Base-by-base conservation (phyloP, 2,797 vertebrate genomes). In the Anguilla anguilla region DNA sequence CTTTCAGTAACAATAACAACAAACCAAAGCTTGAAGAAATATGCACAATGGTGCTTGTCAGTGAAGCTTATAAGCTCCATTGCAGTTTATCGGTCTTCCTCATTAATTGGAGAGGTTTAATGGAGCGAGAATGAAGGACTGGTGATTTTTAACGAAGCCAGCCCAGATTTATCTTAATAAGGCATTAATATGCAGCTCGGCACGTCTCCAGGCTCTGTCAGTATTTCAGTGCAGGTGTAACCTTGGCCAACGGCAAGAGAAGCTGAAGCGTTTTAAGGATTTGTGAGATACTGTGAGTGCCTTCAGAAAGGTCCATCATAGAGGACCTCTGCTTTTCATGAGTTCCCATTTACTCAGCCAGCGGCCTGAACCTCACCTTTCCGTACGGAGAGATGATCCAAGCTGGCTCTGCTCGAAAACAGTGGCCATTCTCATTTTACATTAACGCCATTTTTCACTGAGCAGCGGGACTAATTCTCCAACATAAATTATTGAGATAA, bases 121-220 rank as follows among this genome's bases (percentile, higher is more conserved):
- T 31, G 15, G 22, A 15, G 89, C 89, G 90, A 88, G 49, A 91
- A 94, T 90, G 91, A 69, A 46, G 85, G 90, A 89, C 92, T 94
- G 92, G 92, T 95, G 93, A 91, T 92, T 83, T 91, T 85, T 91
- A 94, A 93, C 92, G 90, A 91, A 92, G 92, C 93, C 90, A 91
- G 89, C 93, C 94, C 93, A 94, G 93, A 94, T 94, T 94, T 90
- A 92, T 91, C 89, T 92, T 95, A 96, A 96, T 95, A 93, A 96
- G 92, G 83, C 92, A 94, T 95, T 95, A 95, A 95, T 96, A 96
- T 95, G 93, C 93, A 94, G 53, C 89, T 87, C 92, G 91, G 91
- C 89, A 77, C 90, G 91, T 83, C 89, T 17, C 11, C 90, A 90
- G 94, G 94, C 92, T 88, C 84, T 88, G 86, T 95, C 95, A 94